These are phyloP conservation scores for Neostethus bicornis DNA, from an alignment of 2,797 vertebrate species.

Conservation along the genomic window DNA sequence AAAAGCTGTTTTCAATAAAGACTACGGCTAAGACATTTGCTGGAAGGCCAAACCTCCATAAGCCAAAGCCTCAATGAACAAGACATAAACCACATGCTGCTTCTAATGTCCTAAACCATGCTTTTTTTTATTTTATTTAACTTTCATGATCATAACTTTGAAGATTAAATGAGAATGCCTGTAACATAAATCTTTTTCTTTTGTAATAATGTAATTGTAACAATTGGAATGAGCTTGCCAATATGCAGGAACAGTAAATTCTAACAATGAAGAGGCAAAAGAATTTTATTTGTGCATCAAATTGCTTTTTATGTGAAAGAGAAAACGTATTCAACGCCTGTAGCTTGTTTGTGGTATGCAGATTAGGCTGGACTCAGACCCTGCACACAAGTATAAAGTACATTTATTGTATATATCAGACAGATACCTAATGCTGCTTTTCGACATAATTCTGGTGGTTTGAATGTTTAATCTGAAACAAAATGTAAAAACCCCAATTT, in stretches of 20 bases:
- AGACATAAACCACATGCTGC: background rate
- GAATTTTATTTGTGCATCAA: background rate
- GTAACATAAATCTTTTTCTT: slow-evolving; percentile 1
- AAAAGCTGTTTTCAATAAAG: background rate
- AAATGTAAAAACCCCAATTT: too few species aligned
- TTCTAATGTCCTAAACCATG: background rate
- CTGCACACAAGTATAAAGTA: background rate
- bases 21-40: background rate
- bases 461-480: background rate
- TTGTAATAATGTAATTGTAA: background rate
- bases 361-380: background rate
- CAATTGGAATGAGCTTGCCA: slow-evolving; percentile 9
- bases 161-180: slow-evolving; percentile 8
- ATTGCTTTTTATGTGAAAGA: background rate
- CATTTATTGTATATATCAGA: background rate
- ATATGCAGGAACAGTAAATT: background rate
- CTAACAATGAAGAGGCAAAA: background rate
- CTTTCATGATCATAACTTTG: background rate
- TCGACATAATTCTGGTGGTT: background rate
- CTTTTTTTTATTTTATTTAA: slow-evolving; percentile 1
- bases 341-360: background rate
- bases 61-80: background rate
- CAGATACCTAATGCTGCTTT: background rate
- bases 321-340: background rate
- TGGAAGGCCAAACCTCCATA: background rate